Base-by-base conservation (phyloP, 2,797 vertebrate species). In the Megalops cyprinoides region DNA sequence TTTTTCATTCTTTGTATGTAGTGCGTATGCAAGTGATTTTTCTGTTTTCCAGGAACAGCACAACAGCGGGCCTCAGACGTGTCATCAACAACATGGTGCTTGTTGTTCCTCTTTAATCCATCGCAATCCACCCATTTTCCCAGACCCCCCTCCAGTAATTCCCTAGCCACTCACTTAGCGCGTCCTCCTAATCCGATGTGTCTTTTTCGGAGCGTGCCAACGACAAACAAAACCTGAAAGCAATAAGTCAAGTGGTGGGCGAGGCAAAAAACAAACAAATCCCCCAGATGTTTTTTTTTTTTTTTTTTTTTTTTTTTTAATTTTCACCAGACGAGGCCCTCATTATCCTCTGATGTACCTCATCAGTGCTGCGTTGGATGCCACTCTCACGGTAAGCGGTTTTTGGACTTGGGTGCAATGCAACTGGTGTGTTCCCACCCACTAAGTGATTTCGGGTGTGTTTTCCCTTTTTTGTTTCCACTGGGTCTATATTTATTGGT, bases 221-320 rank as follows among this genome's bases (percentile, higher is more conserved):
- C 18, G 51, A 76, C 74, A 76, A 76, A 81, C 80, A 77, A 34
- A 81, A 69, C 74, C 49, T 71, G 60, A 81, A 77, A 39, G 62
- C 62, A 71, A 67, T 53, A 58, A 81, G 49, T 44, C 51, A 34
- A 79, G 62, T 69, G 55, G 60, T 53, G 76, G 67, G 77, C 42
- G 74, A 62, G 77, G 58, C 53, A 37, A 25, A 55, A 81, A 83
- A 84, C 80, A 83, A 83, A 80, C 74, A 67, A 46, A 74, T 55
- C 79, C 83, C 82, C 80, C 83, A 84, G 82, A 84, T 83, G 80
- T 79, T 82, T 81, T 67, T 20, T 74, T 20, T 53, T 46, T 46
- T 44, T 46, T 46, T 62, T 39, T 25, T 6, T 42, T 44, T 42
- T 67, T 34, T 77, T 31, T 25, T 6, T 42, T 44, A 42, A 67